phyloP scores from a whole-genome alignment of 2,888 invertebrate species.

The Cepaea hortensis region DNA sequence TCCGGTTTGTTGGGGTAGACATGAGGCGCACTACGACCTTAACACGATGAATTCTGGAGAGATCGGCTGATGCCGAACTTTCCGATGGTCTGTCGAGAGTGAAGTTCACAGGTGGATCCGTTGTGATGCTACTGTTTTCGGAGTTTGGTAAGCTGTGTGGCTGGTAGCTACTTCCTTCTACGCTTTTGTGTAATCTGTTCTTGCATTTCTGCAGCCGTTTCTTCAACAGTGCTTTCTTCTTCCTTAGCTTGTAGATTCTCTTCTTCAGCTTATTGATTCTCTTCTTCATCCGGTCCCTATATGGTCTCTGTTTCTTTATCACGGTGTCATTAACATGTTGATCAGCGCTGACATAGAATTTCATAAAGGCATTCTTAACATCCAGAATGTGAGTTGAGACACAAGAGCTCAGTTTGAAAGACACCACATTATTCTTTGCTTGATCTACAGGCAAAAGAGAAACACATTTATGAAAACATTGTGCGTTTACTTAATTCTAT shows the following conservation, averaged over 20 bases:
- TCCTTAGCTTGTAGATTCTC: no score
- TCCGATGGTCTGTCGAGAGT: background rate
- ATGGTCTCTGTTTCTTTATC: background rate
- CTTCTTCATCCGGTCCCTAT: background rate
- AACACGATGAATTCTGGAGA: background rate
- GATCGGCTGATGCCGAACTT: no score
- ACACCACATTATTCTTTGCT: background rate
- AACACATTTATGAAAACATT: no score
- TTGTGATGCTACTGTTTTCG: no score
- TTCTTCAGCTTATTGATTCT: background rate
- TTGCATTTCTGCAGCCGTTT: no score
- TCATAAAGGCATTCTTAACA: background rate
- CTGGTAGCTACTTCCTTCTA: no score
- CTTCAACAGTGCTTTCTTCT: no score
- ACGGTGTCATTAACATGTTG: background rate
- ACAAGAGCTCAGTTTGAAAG: background rate
- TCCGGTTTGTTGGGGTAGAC: background rate
- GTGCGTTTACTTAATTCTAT: no score
- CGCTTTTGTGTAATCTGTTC: no score
- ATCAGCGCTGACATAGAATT: background rate
- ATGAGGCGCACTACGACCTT: background rate
- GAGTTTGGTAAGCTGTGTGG: no score
- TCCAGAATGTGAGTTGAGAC: background rate
- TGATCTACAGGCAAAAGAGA: background rate
- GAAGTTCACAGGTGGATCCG: no score